These are phyloP conservation scores for Protaetia brevitarsis DNA, from an alignment of 1,140 invertebrate species.

Conservation along the genomic window DNA sequence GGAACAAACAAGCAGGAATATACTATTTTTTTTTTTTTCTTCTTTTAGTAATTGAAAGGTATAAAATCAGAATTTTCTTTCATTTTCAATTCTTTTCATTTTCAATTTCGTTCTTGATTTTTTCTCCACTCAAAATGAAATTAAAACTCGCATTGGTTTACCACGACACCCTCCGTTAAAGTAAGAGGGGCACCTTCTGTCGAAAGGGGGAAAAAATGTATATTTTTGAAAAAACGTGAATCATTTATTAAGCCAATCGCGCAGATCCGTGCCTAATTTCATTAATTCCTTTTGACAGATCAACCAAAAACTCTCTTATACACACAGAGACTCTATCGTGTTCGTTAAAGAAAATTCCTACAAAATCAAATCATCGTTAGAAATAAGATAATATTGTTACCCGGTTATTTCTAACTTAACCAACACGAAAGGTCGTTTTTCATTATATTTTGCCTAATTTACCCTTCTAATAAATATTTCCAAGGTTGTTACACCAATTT, in stretches of 20 bases:
- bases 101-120: background rate
- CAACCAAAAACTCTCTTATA: background rate
- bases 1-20: background rate
- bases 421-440: background rate
- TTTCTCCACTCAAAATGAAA: background rate
- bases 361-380: background rate
- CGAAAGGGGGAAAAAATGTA: no score
- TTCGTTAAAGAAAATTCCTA: background rate
- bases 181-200: no score
- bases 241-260: no score
- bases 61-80: slow-evolving; percentile 1
- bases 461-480: background rate
- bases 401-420: slow-evolving; percentile 11
- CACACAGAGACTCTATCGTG: background rate
- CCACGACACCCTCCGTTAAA: no score
- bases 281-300: background rate
- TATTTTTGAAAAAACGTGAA: no score
- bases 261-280: no score
- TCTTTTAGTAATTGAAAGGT: slow-evolving; percentile 4
- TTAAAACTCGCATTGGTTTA: background rate
- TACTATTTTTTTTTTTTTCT: slow-evolving; percentile 12
- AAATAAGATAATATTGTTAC: slow-evolving; percentile 6
- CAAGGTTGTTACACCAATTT: background rate
- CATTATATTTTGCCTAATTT: background rate
- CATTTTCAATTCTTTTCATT: background rate